These are phyloP conservation scores for Caenorhabditis zanzibari DNA, from an alignment of 2,888 invertebrate genomes.

Conservation along the genomic window DNA sequence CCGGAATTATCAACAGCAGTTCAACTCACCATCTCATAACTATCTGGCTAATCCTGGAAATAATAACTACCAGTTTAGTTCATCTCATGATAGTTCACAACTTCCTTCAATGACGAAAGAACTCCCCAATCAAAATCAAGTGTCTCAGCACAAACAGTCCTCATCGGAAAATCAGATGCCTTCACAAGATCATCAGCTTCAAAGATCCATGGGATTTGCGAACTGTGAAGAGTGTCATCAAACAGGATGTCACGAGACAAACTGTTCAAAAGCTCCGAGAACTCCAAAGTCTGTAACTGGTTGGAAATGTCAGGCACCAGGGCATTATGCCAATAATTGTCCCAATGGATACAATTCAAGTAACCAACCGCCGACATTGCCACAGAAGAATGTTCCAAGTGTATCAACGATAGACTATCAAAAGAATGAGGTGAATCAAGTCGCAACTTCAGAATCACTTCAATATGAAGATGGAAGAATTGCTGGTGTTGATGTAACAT, in stretches of 20 bases:
- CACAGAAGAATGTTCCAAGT: background rate
- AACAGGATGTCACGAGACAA: background rate
- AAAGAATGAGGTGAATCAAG: background rate
- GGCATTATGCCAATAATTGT: background rate
- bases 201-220: background rate
- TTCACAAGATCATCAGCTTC: background rate
- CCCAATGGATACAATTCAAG: background rate
- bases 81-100: background rate
- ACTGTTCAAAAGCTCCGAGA: slow-evolving; percentile 1
- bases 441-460: background rate
- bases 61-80: background rate
- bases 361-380: background rate
- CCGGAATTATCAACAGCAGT: background rate
- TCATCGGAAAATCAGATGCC: background rate
- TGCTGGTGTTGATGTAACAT: background rate
- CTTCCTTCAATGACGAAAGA: background rate
- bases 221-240: background rate
- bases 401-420: background rate
- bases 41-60: background rate
- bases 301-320: background rate
- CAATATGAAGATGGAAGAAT: background rate
- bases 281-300: background rate
- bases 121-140: background rate
- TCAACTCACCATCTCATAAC: background rate
- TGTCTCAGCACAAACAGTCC: background rate